Percentiles rank a stretch among this genome's conserved stretches.
Evolutionary conservation across 2,797 vertebrate species (phyloP).

Genomic region (Lepidocolaptes lacrymiger): DNA sequence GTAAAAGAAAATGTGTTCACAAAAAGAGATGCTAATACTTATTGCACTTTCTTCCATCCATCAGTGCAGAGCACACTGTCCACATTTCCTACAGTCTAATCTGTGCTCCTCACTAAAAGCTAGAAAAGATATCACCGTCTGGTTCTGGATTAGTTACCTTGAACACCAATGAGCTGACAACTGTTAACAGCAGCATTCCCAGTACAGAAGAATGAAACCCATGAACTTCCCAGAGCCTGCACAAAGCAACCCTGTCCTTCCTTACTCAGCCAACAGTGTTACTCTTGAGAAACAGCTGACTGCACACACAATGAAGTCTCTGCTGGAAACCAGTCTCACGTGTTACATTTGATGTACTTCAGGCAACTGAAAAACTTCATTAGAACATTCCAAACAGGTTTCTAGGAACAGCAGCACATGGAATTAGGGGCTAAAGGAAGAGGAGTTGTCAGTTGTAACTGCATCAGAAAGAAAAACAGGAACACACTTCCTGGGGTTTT

Average conservation of each 20-base stretch:
- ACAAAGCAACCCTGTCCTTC: not conserved
- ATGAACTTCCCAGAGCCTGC: not conserved
- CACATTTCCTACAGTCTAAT: not conserved
- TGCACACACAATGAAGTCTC: not conserved
- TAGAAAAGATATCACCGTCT: not conserved
- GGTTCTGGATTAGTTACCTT: not conserved
- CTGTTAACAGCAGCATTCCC: not conserved
- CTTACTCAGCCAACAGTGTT: not conserved
- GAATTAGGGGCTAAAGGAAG: constrained; percentile 34
- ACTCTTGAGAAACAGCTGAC: constrained; percentile 39
- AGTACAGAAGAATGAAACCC: not conserved
- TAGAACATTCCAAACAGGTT: constrained; percentile 32
- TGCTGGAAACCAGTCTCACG: not conserved
- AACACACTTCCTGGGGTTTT: constrained; percentile 66
- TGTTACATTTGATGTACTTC: not conserved
- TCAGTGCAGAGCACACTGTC: not conserved
- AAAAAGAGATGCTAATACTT: not conserved
- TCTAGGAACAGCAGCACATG: constrained; percentile 3
- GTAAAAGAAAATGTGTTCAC: fast-evolving
- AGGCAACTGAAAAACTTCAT: constrained; percentile 39
- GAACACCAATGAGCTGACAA: not conserved
- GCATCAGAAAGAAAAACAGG: constrained; percentile 63
- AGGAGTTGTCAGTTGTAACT: constrained; percentile 61
- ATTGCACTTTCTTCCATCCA: not conserved
- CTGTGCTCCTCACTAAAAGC: fast-evolving